Evolutionary conservation across 2,797 vertebrate genomes (phyloP).

Genomic region (Peromyscus attwateri): DNA sequence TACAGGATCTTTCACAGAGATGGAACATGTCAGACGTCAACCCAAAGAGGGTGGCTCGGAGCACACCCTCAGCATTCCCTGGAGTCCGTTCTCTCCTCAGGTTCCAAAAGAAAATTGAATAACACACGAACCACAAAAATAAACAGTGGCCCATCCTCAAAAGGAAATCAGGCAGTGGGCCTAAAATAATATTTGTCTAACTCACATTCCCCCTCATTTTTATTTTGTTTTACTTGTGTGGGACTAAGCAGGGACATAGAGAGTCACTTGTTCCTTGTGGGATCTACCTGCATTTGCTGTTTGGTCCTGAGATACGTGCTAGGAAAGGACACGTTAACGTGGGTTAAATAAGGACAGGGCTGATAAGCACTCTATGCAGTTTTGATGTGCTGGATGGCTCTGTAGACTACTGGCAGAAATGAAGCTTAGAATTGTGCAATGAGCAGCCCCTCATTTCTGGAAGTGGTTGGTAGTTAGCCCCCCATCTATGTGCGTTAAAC

Average conservation of each 20-base stretch:
- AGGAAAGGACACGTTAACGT: background rate
- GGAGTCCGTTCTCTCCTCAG: background rate
- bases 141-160: constrained; percentile 74
- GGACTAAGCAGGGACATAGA: background rate
- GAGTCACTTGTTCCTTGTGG: background rate
- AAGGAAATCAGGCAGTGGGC: constrained; percentile 74
- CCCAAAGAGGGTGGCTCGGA: background rate
- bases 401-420: background rate
- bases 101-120: constrained; percentile 60
- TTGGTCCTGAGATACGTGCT: background rate
- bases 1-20: background rate
- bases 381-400: background rate
- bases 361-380: background rate
- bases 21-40: background rate
- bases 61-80: background rate
- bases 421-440: background rate
- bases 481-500: background rate
- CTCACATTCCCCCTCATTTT: background rate
- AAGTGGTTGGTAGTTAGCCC: background rate
- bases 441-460: background rate
- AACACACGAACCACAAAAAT: constrained; percentile 58
- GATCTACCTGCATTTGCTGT: background rate
- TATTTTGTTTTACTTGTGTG: constrained; percentile 47
- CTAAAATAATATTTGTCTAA: constrained; percentile 80
- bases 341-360: background rate